Evolutionary conservation across 2,113 vertebrate species (phyloP), one percentile per base, ranked within the genome.

Genomic region (Grammomys surdaster): DNA sequence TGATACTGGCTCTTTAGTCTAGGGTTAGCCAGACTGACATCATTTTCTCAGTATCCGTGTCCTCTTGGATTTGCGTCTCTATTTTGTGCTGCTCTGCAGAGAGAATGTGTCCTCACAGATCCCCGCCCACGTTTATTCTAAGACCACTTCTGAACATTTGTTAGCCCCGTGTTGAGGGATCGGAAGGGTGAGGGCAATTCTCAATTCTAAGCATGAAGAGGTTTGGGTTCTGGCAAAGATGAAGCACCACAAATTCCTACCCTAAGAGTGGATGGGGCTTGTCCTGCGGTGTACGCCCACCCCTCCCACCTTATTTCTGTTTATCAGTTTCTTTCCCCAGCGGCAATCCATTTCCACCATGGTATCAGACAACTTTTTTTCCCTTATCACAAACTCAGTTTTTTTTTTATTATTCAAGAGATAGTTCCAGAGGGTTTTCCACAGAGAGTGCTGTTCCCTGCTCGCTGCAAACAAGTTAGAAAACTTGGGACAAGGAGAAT

Each of bases 201-300:
- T 31, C 22, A n/a, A 48, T 40, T 82, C 63, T n/a, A 78, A 72
- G 36, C 28, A 90, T 51, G 4, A 31, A 13, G 3, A 33, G 9
- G 16, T 58, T n/a, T 17, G 46, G 48, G 3, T 22, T 17, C 54
- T 36, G 48, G n/a, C 77, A 82, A 24, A n/a, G 7, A 22, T 8
- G 26, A 67, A 10, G 28, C 7, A 24, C 1, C 20, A 40, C 73
- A 13, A 12, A 1, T 17, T 28, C 43, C 80, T 84, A 56, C 24
- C n/a, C 12, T 9, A 1, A 0, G 7, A 43, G 81, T 26, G 8
- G 40, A 24, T 8, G 5, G n/a, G n/a, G n/a, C n/a, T 9, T 84
- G 22, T 43, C 7, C 19, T 51, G 65, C 6, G 1, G 4, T 14
- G 33, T 43, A 20, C 13, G 31, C 43, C 63, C 10, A 11, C 26